Evolutionary conservation across 2,113 vertebrate species (phyloP).

Genomic region (Fukomys damarensis): DNA sequence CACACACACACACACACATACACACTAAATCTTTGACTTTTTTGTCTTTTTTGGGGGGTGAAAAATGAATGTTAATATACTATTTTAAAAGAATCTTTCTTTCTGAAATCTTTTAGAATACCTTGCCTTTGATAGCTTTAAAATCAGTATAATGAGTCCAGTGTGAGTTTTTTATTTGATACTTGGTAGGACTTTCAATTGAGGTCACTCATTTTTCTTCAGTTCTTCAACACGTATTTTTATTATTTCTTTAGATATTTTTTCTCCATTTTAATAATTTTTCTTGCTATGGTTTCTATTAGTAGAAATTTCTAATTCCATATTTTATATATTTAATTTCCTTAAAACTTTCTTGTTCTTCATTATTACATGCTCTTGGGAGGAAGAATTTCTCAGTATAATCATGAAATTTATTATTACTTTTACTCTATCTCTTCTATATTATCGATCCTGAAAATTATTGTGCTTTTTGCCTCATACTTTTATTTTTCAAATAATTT

Average conservation of each 20-base stretch:
- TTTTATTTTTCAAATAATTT: neutral
- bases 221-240: neutral
- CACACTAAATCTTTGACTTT: neutral
- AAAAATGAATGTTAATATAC: neutral
- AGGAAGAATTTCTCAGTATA: neutral
- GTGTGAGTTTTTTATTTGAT: neutral
- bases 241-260: neutral
- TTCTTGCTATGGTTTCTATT: neutral
- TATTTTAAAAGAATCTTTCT: neutral
- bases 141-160: neutral
- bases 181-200: neutral
- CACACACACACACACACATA: no score
- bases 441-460: neutral
- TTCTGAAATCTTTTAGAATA: neutral
- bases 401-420: neutral
- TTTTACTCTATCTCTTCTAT: neutral
- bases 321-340: neutral
- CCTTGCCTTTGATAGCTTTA: neutral
- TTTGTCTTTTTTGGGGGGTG: neutral
- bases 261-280: neutral
- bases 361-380: neutral
- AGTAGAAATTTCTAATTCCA: neutral
- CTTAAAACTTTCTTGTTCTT: neutral
- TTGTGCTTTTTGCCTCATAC: neutral
- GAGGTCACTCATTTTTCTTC: neutral